Base-by-base conservation (phyloP, 2,113 vertebrate genomes). In the Fregata magnificens region DNA sequence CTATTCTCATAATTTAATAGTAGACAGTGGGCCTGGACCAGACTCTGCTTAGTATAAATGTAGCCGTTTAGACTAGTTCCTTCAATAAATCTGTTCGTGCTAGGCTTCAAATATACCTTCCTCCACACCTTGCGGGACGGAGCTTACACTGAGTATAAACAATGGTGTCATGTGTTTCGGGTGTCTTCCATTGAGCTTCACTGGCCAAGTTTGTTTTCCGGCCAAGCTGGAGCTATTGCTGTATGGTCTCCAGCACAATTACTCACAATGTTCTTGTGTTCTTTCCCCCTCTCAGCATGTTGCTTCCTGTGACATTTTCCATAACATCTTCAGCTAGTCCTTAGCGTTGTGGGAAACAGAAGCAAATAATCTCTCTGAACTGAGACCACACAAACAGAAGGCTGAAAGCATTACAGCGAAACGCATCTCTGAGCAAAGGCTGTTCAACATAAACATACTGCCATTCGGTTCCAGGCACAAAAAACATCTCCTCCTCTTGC, bases 261-360 rank as follows among this genome's bases (percentile, higher is more conserved):
- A 82, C 16, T 82, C 40, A 76, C 25, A 69, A 32, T 44, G 63
- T 26, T 88, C 82, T 79, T 90, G 44, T 93, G 44, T 91, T 90
- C 80, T 79, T 92, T 86, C 61, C 55, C 52, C 10, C 4, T 85
- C 94, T 90, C 93, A 77, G 62, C 80, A 4, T 93, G 86, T 82
- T 76, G 36, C 62, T 97, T 94, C 74, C 91, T 93, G 81, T 95
- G 81, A 91, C 40, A 87, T 96, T 97, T 97, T 97, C 88, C 88
- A 84, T 91, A 93, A 93, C 63, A 69, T 86, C 76, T 89, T 85
- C 89, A 91, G 26, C 55, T 91, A 69, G 70, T 84, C 86, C 55
- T 71, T 58, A 85, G 49, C 21, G 69, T 95, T 90, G 74, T 94
- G 93, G 94, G 93, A 97, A 95, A 95, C 61, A 95, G 94, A 96